Conservation (phyloP, 2,888 invertebrate species). For the Helleia helle region DNA sequence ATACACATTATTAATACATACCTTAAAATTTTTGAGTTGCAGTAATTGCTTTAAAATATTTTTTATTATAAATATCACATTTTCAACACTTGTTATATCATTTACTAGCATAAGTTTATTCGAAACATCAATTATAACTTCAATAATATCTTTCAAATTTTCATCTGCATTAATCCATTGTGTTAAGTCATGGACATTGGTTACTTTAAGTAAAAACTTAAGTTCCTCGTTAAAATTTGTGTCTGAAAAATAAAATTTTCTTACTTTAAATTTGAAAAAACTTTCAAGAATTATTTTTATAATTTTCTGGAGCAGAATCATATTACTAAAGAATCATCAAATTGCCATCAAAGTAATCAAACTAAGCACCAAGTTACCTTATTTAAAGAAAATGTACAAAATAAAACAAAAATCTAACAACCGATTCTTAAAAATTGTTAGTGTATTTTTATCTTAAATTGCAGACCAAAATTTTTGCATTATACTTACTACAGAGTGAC, state of each 20-base stretch:
- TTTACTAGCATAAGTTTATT: slow-evolving; percentile 20
- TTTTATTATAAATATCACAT: slow-evolving; percentile 28
- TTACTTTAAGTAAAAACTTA: slow-evolving; percentile 18
- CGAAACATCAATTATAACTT: slow-evolving; percentile 28
- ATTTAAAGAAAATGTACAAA: slow-evolving; percentile 30
- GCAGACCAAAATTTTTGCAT: slow-evolving; percentile 33
- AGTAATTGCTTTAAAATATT: slow-evolving; percentile 26
- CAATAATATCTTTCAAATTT: slow-evolving; percentile 26
- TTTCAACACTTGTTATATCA: slow-evolving; percentile 24
- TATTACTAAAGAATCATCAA: slow-evolving; percentile 61
- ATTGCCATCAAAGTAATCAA: slow-evolving; percentile 34
- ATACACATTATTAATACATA: background rate
- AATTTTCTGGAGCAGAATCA: slow-evolving; percentile 38
- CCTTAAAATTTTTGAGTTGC: slow-evolving; percentile 3
- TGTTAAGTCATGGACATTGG: slow-evolving; percentile 11
- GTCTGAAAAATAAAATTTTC: slow-evolving; percentile 21
- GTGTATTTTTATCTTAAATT: background rate
- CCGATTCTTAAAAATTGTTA: background rate
- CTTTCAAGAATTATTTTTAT: background rate
- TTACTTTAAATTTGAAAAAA: background rate
- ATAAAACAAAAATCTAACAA: slow-evolving; percentile 3
- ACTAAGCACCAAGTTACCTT: slow-evolving; percentile 45
- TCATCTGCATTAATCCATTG: background rate
- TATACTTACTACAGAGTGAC: background rate
- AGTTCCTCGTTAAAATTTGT: slow-evolving; percentile 23